Conservation (phyloP, 2,888 invertebrate species). For the Cantharis rustica region DNA sequence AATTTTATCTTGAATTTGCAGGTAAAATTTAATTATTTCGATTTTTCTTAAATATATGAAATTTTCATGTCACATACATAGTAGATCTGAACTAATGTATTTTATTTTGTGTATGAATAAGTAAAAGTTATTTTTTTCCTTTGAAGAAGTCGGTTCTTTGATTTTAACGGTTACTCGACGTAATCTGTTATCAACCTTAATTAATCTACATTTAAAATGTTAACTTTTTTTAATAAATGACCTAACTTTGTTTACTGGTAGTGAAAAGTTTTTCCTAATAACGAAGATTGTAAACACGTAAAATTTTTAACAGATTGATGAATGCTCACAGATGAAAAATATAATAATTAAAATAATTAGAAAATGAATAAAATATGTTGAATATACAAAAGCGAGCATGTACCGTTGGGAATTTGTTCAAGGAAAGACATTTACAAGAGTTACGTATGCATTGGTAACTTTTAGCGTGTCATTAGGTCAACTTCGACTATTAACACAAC, state of each 20-base stretch:
- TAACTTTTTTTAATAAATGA: neutral
- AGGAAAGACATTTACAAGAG: neutral
- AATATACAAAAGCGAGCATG: neutral
- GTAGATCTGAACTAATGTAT: no score
- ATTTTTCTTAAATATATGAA: no score
- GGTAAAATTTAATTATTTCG: no score
- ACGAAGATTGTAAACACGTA: neutral
- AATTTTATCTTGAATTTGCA: no score
- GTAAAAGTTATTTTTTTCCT: neutral
- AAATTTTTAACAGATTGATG: neutral
- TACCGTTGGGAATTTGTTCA: neutral
- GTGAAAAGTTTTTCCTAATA: neutral
- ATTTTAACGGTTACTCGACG: neutral
- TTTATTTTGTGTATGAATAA: no score
- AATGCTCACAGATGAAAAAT: neutral
- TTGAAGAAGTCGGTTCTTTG: neutral
- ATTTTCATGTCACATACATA: no score
- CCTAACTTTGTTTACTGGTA: neutral
- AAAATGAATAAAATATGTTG: neutral
- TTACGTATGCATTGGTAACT: neutral
- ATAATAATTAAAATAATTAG: neutral
- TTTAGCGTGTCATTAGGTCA: conserved; percentile 16
- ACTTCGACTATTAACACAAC: conserved; percentile 11
- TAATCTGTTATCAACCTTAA: neutral
- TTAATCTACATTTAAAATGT: neutral